Evolutionary conservation across 2,888 invertebrate species (phyloP).

Genomic region (Plutella xylostella): DNA sequence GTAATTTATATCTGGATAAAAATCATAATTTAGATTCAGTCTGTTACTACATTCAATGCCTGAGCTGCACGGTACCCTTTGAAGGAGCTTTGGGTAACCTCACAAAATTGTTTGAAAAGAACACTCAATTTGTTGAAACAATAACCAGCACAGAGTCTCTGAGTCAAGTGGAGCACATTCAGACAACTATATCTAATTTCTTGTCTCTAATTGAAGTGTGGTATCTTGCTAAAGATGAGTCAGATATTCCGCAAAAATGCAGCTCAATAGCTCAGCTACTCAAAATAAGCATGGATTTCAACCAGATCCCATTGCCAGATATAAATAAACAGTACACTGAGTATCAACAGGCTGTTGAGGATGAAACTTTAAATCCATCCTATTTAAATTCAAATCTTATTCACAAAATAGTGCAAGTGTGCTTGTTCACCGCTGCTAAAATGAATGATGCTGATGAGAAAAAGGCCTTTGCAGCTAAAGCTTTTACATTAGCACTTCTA

Average conservation of each 20-base stretch:
- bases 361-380: constrained; percentile 63
- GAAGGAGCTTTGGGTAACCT: constrained; percentile 92
- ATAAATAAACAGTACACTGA: constrained; percentile 64
- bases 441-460: constrained; percentile 78
- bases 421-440: constrained; percentile 84
- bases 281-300: constrained; percentile 76
- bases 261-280: constrained; percentile 78
- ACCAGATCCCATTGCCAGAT: constrained; percentile 57
- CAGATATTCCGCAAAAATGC: constrained; percentile 75
- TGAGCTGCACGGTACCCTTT: constrained; percentile 82
- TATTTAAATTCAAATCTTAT: constrained; percentile 76
- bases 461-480: constrained; percentile 85
- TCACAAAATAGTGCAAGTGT: constrained; percentile 85
- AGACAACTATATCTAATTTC: constrained; percentile 58
- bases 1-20: constrained; percentile 83
- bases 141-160: constrained; percentile 54
- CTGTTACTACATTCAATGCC: constrained; percentile 90
- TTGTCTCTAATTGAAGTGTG: constrained; percentile 72
- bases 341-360: constrained; percentile 55
- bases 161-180: constrained; percentile 60
- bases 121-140: constrained; percentile 70
- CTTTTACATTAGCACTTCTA: constrained; percentile 85
- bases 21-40: constrained; percentile 89
- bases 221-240: constrained; percentile 73
- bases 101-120: constrained; percentile 77